phyloP scores from a whole-genome alignment of 2,888 invertebrate genomes.

The Rhogogaster chlorosoma region DNA sequence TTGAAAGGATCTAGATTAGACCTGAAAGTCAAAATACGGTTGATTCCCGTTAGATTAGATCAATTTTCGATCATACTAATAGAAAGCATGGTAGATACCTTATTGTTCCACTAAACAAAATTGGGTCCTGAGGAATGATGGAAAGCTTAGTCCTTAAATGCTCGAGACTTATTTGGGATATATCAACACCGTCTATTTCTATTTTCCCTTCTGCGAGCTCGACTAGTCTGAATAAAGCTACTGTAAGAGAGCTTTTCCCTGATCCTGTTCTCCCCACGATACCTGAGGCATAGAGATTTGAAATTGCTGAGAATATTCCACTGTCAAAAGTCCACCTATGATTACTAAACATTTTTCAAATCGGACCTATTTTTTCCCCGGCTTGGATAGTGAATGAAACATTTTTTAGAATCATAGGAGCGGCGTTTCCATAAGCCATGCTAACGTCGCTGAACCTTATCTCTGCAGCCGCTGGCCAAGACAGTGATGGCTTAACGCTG shows the following conservation, averaged over 20 bases:
- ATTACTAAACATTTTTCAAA: neutral
- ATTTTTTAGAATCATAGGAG: conserved; percentile 79
- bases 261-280: conserved; percentile 78
- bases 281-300: conserved; percentile 67
- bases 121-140: conserved; percentile 83
- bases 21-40: conserved; percentile 64
- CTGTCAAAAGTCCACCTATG: neutral
- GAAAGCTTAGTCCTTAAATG: conserved; percentile 79
- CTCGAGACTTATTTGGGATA: conserved; percentile 71
- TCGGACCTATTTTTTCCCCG: conserved; percentile 82
- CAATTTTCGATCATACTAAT: neutral
- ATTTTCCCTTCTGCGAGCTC: conserved; percentile 80
- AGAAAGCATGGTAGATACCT: conserved; percentile 71
- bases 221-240: conserved; percentile 81
- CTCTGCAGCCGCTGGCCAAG: conserved; percentile 79
- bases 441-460: conserved; percentile 79
- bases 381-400: conserved; percentile 80
- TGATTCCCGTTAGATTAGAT: neutral
- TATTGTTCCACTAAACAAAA: conserved; percentile 81
- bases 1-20: conserved; percentile 78
- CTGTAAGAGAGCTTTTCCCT: conserved; percentile 82
- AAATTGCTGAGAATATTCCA: neutral
- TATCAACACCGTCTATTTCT: conserved; percentile 79
- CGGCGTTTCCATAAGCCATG: conserved; percentile 77
- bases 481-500: conserved; percentile 66